Percentiles rank a stretch among this genome's conserved stretches.
Evolutionary conservation across 2,113 vertebrate genomes (phyloP).

Genomic region (Mus spicilegus): DNA sequence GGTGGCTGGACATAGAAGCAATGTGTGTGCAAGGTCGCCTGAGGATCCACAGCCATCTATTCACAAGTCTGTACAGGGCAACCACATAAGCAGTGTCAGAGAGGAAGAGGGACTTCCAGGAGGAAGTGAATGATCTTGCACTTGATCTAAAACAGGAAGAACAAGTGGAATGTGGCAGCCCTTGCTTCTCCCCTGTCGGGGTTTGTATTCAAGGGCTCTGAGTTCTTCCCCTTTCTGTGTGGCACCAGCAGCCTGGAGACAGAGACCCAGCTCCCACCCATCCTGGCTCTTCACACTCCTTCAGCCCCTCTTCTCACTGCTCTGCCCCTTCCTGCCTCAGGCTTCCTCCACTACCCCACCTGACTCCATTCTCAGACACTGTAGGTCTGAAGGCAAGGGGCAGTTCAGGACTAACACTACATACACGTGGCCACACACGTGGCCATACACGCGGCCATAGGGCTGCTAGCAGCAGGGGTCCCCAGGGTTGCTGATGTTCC

Average conservation of each 20-base stretch:
- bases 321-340: not conserved
- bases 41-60: fast-evolving
- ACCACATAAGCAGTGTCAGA: not conserved
- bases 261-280: not conserved
- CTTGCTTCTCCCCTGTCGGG: not conserved
- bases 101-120: not conserved
- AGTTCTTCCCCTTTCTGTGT: not conserved
- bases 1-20: conserved; percentile 27
- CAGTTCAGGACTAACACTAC: not conserved
- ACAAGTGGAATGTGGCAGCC: not conserved
- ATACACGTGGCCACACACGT: not conserved
- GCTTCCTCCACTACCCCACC: not conserved
- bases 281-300: not conserved
- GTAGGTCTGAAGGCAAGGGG: conserved; percentile 24
- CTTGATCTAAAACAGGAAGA: not conserved
- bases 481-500: conserved; percentile 14
- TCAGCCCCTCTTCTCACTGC: not conserved
- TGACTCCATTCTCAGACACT: conserved; percentile 43
- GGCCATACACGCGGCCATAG: not conserved
- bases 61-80: not conserved
- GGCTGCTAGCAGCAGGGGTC: not conserved
- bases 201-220: fast-evolving
- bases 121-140: not conserved
- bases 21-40: not conserved
- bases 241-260: not conserved